Conservation (phyloP, 2,888 invertebrate genomes). For the Euspilapteryx auroguttella region DNA sequence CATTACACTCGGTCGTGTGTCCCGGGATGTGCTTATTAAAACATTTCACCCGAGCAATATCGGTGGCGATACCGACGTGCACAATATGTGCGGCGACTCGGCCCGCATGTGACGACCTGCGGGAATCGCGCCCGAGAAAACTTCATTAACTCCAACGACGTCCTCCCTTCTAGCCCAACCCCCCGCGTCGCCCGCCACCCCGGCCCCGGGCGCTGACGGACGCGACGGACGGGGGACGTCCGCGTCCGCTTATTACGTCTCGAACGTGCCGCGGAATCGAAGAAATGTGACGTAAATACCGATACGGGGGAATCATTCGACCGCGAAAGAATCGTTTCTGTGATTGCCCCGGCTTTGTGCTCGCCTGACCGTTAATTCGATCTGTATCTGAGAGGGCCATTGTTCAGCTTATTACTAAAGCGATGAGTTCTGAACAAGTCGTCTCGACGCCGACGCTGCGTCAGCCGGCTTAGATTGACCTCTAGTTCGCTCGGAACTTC, state of each 20-base stretch:
- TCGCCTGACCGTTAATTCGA: conserved; percentile 53
- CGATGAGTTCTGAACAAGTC: conserved; percentile 22
- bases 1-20: conserved; percentile 21
- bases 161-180: conserved; percentile 15
- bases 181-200: conserved; percentile 1
- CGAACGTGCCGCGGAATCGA: conserved; percentile 59
- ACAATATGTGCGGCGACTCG: conserved; percentile 55
- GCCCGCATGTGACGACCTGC: conserved; percentile 58
- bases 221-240: conserved; percentile 39
- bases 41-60: conserved; percentile 56
- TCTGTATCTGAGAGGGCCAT: conserved; percentile 34
- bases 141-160: conserved; percentile 58
- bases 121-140: conserved; percentile 59
- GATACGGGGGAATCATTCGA: conserved; percentile 7
- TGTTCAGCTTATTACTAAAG: conserved; percentile 46
- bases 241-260: conserved; percentile 54
- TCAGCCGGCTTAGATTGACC: too few species aligned
- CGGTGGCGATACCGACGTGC: conserved; percentile 38
- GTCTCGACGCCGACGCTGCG: too few species aligned
- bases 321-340: conserved; percentile 39
- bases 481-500: too few species aligned
- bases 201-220: conserved; percentile 12
- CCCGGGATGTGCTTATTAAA: conserved; percentile 57
- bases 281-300: conserved; percentile 50
- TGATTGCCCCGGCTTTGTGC: conserved; percentile 51